Conservation (phyloP, 2,113 vertebrate species). For the Pachycephala philippinensis region DNA sequence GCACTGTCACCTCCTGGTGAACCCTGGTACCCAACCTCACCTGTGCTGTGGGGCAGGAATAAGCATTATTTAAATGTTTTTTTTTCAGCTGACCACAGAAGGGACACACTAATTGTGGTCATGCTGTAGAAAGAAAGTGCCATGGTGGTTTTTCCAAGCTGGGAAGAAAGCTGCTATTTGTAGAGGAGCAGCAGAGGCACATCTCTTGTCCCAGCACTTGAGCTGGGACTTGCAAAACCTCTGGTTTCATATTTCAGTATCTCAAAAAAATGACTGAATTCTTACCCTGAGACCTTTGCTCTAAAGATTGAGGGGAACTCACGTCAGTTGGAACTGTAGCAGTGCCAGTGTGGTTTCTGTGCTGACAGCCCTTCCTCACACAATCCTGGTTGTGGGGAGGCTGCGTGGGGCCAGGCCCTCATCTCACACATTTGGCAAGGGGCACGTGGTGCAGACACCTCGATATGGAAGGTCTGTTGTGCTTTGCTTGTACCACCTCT, state of each 20-base stretch:
- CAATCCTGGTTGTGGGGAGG: fast-evolving
- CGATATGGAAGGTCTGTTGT: fast-evolving
- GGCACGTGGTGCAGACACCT: neutral
- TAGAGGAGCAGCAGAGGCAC: neutral
- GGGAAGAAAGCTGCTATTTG: neutral
- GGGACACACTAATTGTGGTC: neutral
- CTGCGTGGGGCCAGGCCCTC: neutral
- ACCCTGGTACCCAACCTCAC: neutral
- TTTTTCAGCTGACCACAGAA: neutral
- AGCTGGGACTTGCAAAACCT: neutral
- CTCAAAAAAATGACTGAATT: neutral
- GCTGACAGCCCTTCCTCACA: neutral
- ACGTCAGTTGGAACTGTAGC: fast-evolving
- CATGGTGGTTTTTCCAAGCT: neutral
- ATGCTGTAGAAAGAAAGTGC: neutral
- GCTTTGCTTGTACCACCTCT: neutral
- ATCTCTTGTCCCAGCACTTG: neutral
- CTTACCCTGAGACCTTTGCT: conserved; percentile 12
- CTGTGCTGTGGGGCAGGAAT: neutral
- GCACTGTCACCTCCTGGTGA: neutral
- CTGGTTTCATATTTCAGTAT: neutral
- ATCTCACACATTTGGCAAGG: neutral
- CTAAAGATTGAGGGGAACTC: neutral
- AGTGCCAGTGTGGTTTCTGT: neutral
- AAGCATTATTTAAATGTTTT: neutral